These are phyloP conservation scores for Percopsis transmontana DNA, from an alignment of 2,113 vertebrate species.

Conservation along the genomic window DNA sequence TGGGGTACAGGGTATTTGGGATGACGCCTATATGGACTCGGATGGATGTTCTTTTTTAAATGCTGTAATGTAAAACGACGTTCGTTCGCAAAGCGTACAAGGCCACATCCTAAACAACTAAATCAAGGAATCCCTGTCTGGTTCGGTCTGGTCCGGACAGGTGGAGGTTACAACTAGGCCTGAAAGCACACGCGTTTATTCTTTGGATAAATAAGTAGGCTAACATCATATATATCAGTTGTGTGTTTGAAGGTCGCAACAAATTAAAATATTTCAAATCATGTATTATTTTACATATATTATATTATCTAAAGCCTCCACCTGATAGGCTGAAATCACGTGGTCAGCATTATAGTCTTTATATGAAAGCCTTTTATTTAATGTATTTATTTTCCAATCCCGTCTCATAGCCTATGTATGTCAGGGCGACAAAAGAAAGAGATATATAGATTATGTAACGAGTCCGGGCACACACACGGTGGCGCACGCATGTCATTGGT, in stretches of 20 bases:
- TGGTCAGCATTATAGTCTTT: too few relatives aligned
- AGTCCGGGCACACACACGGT: too few relatives aligned
- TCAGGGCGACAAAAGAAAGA: too few relatives aligned
- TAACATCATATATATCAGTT: too few relatives aligned
- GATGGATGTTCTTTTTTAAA: background rate
- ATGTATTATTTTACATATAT: background rate
- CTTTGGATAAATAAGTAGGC: background rate
- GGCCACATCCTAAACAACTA: slow-evolving; percentile 2
- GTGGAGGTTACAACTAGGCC: background rate
- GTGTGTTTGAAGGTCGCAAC: too few relatives aligned
- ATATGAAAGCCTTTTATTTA: too few relatives aligned
- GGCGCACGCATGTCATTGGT: too few relatives aligned
- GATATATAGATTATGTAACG: too few relatives aligned
- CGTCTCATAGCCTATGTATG: too few relatives aligned
- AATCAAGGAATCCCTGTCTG: slow-evolving; percentile 7
- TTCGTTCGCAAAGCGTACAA: background rate
- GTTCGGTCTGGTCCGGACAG: slow-evolving; percentile 1
- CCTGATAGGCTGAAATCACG: too few relatives aligned
- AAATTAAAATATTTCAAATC: too few relatives aligned
- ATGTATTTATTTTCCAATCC: too few relatives aligned
- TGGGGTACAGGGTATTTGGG: background rate
- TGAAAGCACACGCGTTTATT: background rate
- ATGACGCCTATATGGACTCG: background rate
- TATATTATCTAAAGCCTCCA: background rate
- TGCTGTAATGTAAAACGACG: background rate